Evolutionary conservation across 1,140 invertebrate species (phyloP).

Genomic region (Cherax destructor): DNA sequence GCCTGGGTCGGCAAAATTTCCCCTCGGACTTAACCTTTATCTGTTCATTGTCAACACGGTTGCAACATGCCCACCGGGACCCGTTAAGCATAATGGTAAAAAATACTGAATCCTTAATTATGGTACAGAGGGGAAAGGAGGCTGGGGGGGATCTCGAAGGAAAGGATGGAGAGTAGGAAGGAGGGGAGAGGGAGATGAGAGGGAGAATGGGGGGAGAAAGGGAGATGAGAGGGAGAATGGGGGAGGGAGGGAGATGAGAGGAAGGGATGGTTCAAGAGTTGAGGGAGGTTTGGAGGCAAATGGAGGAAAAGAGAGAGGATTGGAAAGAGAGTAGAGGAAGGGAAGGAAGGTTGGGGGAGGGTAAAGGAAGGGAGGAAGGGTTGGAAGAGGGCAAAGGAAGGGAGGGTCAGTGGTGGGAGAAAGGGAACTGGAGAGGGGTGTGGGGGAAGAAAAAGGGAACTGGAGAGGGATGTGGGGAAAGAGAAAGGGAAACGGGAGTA

Average conservation of each 20-base stretch:
- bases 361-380: too few species aligned
- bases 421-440: background rate
- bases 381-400: too few species aligned
- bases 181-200: background rate
- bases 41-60: slow-evolving; percentile 52
- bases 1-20: slow-evolving; percentile 15
- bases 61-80: slow-evolving; percentile 49
- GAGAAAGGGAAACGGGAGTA: too few species aligned
- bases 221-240: background rate
- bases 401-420: too few species aligned
- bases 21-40: slow-evolving; percentile 58
- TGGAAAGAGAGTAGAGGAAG: too few species aligned
- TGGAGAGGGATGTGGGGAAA: background rate
- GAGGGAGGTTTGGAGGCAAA: too few species aligned
- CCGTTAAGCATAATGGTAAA: slow-evolving; percentile 56
- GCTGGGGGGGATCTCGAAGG: background rate
- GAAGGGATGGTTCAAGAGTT: background rate
- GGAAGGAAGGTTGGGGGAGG: too few species aligned
- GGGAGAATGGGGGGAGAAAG: background rate
- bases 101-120: slow-evolving; percentile 63
- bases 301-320: too few species aligned
- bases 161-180: background rate
- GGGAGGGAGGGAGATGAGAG: background rate
- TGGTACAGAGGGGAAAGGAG: background rate
- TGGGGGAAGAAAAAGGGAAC: background rate